Base-by-base conservation (phyloP, 1,140 invertebrate genomes). In the Colletes gigas region DNA sequence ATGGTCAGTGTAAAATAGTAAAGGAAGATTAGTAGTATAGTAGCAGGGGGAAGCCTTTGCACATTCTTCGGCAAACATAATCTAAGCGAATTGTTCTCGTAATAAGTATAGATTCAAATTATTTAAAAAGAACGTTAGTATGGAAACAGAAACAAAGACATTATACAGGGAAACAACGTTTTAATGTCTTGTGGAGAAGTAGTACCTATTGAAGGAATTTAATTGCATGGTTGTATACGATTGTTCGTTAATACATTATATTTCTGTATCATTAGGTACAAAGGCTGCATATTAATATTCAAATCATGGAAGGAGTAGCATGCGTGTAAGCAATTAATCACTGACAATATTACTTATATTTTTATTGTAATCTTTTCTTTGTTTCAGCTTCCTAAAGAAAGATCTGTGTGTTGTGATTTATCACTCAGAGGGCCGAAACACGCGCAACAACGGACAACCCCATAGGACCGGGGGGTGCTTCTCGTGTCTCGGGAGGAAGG, bases 401-500 rank as follows among this genome's bases (percentile, higher is more conserved):
- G 89, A 91, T 90, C 91, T 93, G 93, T 93, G 93, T 92, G 92
- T 91, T 91, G 93, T 92, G 91, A 93, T 94, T 94, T 93, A 91
- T 93, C 92, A 91, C 91, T 91, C 84, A 92, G 91, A 90, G 90
- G 91, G 89, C 89, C 90, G 90, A 91, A 90, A 92, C 89, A 94
- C 92, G 91, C 93, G 91, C 91, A 93, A 97, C 97, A 96, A 98
- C 97, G 98, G 98, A 98, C 97, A 97, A 97, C 96, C 97, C 97
- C 96, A 97, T 96, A 97, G 97, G 96, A 96, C 95, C 96, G 97
- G 98, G 98, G 97, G 97, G 97, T 97, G 97, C 97, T 98, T 98
- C 97, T 98, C 97, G 97, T 98, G 97, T 97, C 97, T 97, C 97
- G 96, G 98, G 97, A 98, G 97, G 97, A 98, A 97, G 97, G 96